Conservation (phyloP, 2,888 invertebrate species). For the Drosophila merina region DNA sequence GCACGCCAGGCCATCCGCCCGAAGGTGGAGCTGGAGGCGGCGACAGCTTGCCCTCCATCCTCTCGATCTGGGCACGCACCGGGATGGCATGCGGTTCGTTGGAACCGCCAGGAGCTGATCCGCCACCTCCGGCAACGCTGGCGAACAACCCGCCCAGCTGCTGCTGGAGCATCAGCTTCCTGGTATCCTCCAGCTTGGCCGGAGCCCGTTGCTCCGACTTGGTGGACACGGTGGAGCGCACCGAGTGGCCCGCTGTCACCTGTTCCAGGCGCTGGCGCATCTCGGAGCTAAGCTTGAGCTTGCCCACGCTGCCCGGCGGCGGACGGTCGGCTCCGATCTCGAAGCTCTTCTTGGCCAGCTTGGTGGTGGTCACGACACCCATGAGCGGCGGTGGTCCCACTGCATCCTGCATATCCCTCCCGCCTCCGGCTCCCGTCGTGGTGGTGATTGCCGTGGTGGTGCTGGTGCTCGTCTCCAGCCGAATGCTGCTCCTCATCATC, state of each 20-base stretch:
- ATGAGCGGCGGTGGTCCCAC: constrained; percentile 13
- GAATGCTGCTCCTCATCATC: constrained; percentile 74
- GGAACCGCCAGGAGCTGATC: constrained; percentile 1
- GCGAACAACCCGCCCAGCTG: constrained; percentile 88
- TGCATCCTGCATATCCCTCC: constrained; percentile 71
- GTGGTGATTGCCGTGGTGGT: constrained; percentile 48
- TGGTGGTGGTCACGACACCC: constrained; percentile 56
- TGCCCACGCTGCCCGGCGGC: constrained; percentile 94
- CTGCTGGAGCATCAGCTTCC: constrained; percentile 93
- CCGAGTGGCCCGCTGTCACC: constrained; percentile 94
- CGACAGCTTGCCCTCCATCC: constrained; percentile 86
- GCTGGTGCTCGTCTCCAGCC: constrained; percentile 72
- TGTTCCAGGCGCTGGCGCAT: constrained; percentile 95
- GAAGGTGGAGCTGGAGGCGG: constrained; percentile 84
- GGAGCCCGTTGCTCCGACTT: constrained; percentile 89
- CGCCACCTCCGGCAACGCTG: constrained; percentile 29
- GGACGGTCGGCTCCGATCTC: constrained; percentile 93
- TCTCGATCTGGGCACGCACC: constrained; percentile 86
- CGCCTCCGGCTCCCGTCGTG: constrained; percentile 2
- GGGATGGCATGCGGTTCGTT: constrained; percentile 69
- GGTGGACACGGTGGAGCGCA: constrained; percentile 90
- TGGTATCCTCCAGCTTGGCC: constrained; percentile 93
- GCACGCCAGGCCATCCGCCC: constrained; percentile 87
- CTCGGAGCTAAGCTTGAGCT: constrained; percentile 94
- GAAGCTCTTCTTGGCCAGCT: constrained; percentile 86